Conservation (phyloP, 1,140 invertebrate species). For the Cotesia glomerata region DNA sequence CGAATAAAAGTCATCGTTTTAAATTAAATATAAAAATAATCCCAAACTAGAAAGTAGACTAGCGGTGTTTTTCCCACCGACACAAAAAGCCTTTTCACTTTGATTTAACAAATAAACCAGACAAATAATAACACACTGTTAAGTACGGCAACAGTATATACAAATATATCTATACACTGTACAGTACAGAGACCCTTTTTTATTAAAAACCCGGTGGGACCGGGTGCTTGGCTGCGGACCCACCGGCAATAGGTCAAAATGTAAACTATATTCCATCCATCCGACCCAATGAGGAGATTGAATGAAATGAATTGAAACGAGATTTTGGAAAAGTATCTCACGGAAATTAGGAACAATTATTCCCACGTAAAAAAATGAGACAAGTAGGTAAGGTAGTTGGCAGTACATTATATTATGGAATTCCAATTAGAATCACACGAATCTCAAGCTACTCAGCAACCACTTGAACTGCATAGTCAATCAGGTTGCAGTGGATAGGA, state of each 20-base stretch:
- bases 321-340: conserved; percentile 2
- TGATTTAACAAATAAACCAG: too few relatives aligned
- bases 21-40: too few relatives aligned
- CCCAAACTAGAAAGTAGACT: conserved; percentile 36
- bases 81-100: conserved; percentile 40
- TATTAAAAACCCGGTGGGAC: not conserved
- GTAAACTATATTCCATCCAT: too few relatives aligned
- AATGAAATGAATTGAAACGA: not conserved
- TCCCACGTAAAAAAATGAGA: not conserved
- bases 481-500: not conserved
- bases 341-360: not conserved
- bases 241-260: not conserved
- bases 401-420: not conserved
- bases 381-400: not conserved
- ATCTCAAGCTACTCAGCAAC: not conserved
- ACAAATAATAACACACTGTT: too few relatives aligned
- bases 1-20: too few relatives aligned
- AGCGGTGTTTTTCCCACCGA: conserved; percentile 49
- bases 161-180: not conserved
- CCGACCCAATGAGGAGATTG: not conserved
- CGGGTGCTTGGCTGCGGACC: too few relatives aligned
- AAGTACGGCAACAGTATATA: too few relatives aligned
- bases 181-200: conserved; percentile 13
- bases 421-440: not conserved
- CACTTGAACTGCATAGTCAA: not conserved